Base-by-base conservation (phyloP, 2,113 vertebrate genomes). In the Colinus virginianus region DNA sequence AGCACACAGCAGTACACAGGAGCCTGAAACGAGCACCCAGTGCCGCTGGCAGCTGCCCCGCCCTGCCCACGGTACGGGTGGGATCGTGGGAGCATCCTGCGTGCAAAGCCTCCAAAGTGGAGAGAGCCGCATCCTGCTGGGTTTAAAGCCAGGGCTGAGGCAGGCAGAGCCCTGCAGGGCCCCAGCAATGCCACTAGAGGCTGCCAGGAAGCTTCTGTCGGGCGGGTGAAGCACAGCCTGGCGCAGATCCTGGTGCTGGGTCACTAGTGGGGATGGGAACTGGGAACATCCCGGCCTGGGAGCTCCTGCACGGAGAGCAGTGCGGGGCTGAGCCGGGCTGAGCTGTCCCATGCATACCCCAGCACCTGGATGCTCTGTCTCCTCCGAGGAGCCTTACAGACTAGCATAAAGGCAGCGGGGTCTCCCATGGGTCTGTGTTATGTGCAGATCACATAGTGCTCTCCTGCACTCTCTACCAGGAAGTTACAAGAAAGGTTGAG, bases 1-100 rank as follows among this genome's bases (percentile, higher is more conserved):
- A 25, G 59, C 30, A 3, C 7, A 1, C 66, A 55, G 70, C 1
- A 1, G 51, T 28, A 2, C 62, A 7, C 1, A 43, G 0, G 34
- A 74, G 48, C 25, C 76, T 20, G 7, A 51, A 64, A 8, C 0
- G 2, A 49, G 62, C 15, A 56, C 43, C n/a, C 1, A 6, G n/a
- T 2, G 36, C 4, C 7, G 11, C 68, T 32, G n/a, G n/a, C 26
- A 32, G 68, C 79, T 1, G 0, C 45, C 56, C 43, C 68, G 32
- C n/a, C 71, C 38, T 79, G 67, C 6, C 66, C 49, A 4, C 49
- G 23, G 25, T 51, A 51, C 38, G 45, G 67, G 14, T n/a, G 68
- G 59, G 68, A 49, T 4, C 9, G 2, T 0, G 3, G n/a, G 13
- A 36, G 19, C 77, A 46, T 55, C 56, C 1, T 8, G 13, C 9